Base-by-base conservation (phyloP, 2,797 vertebrate genomes). In the Myotis findleyi region DNA sequence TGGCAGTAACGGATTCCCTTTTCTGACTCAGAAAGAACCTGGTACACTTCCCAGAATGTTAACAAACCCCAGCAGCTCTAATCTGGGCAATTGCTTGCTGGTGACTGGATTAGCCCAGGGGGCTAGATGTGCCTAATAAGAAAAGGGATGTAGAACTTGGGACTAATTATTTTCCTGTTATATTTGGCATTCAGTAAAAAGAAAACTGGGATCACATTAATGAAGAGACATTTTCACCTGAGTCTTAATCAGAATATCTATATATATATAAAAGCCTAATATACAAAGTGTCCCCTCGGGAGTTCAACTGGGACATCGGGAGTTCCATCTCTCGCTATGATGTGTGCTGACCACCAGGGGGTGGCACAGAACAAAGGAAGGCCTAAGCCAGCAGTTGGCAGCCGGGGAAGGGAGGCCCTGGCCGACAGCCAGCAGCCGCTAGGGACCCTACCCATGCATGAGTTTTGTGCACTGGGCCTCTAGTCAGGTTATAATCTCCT, bases 31-130 rank as follows among this genome's bases (percentile, higher is more conserved):
- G 66, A 89, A 87, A 89, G 73, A 95, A 71, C 64, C 79, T 97
- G 91, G 64, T 84, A 95, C 73, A 41, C 38, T 71, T 79, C 72
- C 27, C 47, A 79, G 36, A 69, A 69, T 8, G 23, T 59, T 91
- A 59, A 89, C 76, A 92, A 96, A 93, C 94, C 95, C 72, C 86
- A 87, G 83, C 75, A 87, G 81, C 36, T 81, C 90, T 51, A 82
- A 0, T 83, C 33, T 84, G 87, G 66, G 85, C 94, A 96, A 95
- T 95, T 93, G 73, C 53, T 88, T 75, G 89, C 89, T 57, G 92
- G 44, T 83, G 86, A 86, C 49, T 91, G 57, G 47, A 87, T 91
- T 90, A 77, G 64, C 90, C 66, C 80, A 68, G 20, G 44, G 36
- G 27, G 33, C 72, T 87, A 44, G 59, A 71, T 64, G 69, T 47